These are phyloP conservation scores for Apis florea DNA, from an alignment of 1,140 invertebrate species.

Conservation along the genomic window DNA sequence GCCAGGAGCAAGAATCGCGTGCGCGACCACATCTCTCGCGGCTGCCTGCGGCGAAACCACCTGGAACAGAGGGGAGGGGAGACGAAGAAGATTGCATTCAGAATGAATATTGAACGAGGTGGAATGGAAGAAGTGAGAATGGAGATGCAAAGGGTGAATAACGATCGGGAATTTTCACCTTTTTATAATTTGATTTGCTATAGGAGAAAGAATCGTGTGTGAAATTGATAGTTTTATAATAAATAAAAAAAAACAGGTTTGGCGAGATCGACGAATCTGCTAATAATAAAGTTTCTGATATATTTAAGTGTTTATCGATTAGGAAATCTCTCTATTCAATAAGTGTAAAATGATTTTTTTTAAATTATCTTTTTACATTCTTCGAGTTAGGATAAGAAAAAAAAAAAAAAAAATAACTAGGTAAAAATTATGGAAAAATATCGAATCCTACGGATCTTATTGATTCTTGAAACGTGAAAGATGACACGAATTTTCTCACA, in stretches of 20 bases:
- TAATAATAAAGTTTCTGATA: too few relatives aligned
- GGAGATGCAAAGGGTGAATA: background rate
- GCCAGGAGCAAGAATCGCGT: conserved; percentile 63
- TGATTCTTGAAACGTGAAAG: background rate
- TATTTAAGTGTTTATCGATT: too few relatives aligned
- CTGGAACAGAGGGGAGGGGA: conserved; percentile 37
- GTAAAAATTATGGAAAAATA: background rate
- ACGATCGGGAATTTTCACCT: background rate
- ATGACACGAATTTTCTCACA: background rate
- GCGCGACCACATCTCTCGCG: conserved; percentile 73
- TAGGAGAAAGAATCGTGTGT: too few relatives aligned
- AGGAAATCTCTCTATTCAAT: too few relatives aligned
- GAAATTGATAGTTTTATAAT: too few relatives aligned
- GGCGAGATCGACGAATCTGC: too few relatives aligned
- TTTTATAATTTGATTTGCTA: too few relatives aligned
- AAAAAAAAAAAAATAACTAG: background rate
- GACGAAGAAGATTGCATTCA: background rate
- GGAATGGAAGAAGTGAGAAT: too few relatives aligned
- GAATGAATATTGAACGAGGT: too few relatives aligned
- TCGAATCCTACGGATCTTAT: background rate
- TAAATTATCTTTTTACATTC: too few relatives aligned
- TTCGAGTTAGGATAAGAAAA: background rate
- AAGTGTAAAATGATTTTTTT: too few relatives aligned
- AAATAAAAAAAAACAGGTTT: too few relatives aligned
- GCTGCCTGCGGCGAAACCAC: conserved; percentile 46